Conservation (phyloP, 2,888 invertebrate genomes). For the Dolichopus griseipennis region DNA sequence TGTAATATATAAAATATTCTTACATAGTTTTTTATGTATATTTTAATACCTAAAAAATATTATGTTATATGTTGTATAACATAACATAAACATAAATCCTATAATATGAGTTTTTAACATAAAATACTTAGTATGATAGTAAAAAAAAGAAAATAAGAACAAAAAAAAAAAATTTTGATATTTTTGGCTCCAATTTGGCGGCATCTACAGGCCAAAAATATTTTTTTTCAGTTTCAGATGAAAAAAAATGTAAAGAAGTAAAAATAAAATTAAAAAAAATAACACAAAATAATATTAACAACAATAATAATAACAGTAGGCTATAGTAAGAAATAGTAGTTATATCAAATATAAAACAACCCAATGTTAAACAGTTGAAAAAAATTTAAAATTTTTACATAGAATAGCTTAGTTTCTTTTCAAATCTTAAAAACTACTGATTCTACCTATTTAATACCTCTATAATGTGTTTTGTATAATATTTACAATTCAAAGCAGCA, state of each 20-base stretch:
- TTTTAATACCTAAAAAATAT: not conserved
- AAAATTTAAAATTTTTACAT: no score
- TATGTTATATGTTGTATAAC: not conserved
- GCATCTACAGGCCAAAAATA: constrained; percentile 9
- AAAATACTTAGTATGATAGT: constrained; percentile 6
- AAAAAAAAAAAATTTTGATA: not conserved
- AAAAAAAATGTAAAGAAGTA: not conserved
- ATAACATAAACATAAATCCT: not conserved
- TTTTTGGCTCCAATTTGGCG: constrained; percentile 7
- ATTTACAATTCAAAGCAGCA: no score
- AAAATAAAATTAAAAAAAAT: not conserved
- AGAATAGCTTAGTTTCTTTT: no score
- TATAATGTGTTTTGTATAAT: no score
- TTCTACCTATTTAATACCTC: no score
- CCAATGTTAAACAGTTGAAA: no score
- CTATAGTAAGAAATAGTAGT: no score
- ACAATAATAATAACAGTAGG: no score
- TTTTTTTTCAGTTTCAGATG: not conserved
- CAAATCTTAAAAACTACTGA: no score
- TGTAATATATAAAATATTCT: no score
- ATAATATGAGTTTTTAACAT: constrained; percentile 6
- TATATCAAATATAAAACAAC: no score
- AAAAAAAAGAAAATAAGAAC: not conserved
- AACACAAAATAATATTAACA: no score
- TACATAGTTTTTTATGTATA: not conserved